These are phyloP conservation scores for Chrysogorgia sp. DNA, from an alignment of 92 coral and sea anemone species.

Conservation along the genomic window DNA sequence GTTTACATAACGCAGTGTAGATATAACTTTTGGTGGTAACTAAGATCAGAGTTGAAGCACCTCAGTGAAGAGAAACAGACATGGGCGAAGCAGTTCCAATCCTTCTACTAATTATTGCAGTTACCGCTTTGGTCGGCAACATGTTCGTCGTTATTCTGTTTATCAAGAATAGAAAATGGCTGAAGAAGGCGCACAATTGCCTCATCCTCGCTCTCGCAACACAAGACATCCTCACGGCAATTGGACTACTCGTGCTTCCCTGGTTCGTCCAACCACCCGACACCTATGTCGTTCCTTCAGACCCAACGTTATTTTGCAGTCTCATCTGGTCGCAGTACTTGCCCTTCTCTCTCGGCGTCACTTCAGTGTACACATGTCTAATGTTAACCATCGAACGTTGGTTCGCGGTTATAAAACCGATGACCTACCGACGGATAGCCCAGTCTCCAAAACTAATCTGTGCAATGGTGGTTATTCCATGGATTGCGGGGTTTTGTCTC, in stretches of 20 bases:
- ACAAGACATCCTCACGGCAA: conserved; percentile 21
- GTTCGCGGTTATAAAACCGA: conserved; percentile 73
- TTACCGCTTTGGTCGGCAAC: conserved; percentile 71
- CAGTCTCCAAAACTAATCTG: conserved; percentile 48
- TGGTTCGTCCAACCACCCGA: background rate
- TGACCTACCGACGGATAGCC: conserved; percentile 48
- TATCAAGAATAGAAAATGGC: conserved; percentile 68
- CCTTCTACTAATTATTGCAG: conserved; percentile 61
- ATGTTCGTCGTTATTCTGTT: conserved; percentile 67
- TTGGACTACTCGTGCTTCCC: conserved; percentile 12
- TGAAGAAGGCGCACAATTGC: conserved; percentile 70
- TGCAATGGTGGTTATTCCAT: conserved; percentile 46
- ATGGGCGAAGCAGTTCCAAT: background rate
- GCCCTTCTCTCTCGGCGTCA: conserved; percentile 68
- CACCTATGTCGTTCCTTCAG: conserved; percentile 40
- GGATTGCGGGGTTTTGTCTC: conserved; percentile 56
- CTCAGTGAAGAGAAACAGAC: background rate
- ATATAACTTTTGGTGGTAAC: no score
- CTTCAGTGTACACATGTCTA: conserved; percentile 64
- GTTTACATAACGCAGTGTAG: no score
- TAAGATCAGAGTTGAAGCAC: no score
- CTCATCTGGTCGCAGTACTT: conserved; percentile 75
- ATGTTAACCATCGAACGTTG: conserved; percentile 83
- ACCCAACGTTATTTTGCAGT: conserved; percentile 65
- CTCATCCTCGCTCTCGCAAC: conserved; percentile 17